These are phyloP conservation scores for Amphiprion percula DNA, from an alignment of 2,113 vertebrate genomes.

Conservation along the genomic window DNA sequence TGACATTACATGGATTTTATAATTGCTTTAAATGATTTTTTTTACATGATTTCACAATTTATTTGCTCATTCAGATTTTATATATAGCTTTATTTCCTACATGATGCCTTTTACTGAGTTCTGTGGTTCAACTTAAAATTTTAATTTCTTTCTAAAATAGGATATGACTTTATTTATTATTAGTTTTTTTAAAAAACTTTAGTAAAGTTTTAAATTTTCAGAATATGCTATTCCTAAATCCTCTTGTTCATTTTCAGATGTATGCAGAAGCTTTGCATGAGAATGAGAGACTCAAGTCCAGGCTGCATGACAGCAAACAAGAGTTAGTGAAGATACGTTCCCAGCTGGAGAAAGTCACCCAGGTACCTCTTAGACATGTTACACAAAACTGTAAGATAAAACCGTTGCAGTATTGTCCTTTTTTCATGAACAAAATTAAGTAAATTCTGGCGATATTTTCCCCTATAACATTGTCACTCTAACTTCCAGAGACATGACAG, in stretches of 20 bases:
- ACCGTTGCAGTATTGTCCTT: no score
- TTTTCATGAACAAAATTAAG: background rate
- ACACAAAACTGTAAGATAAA: background rate
- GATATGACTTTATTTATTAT: no score
- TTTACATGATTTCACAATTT: no score
- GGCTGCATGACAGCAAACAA: slow-evolving; percentile 92
- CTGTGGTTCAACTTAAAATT: no score
- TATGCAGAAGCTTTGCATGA: slow-evolving; percentile 93
- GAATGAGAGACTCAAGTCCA: slow-evolving; percentile 95
- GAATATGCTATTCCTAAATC: background rate
- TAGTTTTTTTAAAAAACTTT: no score
- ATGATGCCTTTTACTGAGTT: no score
- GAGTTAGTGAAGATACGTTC: slow-evolving; percentile 90
- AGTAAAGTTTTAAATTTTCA: no score
- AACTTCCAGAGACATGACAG: slow-evolving; percentile 91
- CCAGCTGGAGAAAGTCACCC: slow-evolving; percentile 92
- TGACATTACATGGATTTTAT: no score
- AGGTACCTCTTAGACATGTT: slow-evolving; percentile 82
- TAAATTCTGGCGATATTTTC: background rate
- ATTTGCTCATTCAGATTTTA: no score
- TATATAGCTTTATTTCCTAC: no score
- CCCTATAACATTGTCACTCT: slow-evolving; percentile 37
- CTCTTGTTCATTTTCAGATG: slow-evolving; percentile 80
- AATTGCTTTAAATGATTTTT: no score
- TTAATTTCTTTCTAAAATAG: no score